These are phyloP conservation scores for Simalia tracyae DNA, from an alignment of 2,797 vertebrate species.

Conservation along the genomic window DNA sequence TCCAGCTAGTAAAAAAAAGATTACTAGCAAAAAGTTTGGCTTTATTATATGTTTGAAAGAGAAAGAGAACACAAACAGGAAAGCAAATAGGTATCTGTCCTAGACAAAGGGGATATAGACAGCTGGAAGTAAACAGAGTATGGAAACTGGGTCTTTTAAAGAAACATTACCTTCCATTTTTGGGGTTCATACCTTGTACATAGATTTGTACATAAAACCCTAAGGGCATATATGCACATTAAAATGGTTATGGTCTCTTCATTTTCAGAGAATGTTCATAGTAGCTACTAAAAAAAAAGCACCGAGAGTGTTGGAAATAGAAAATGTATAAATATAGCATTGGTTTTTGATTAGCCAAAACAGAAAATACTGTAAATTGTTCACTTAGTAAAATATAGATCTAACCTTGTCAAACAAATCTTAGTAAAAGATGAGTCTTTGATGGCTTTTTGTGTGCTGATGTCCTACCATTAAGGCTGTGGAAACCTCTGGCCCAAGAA, in stretches of 20 bases:
- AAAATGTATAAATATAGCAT: too few relatives aligned
- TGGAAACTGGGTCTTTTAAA: background rate
- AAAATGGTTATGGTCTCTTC: fast-evolving
- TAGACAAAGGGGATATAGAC: background rate
- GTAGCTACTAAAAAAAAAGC: background rate
- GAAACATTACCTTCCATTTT: background rate
- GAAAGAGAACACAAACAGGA: background rate
- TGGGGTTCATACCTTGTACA: background rate
- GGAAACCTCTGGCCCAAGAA: background rate
- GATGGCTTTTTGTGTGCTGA: background rate
- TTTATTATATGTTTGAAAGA: background rate
- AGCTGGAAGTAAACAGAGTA: background rate
- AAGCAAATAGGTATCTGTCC: background rate
- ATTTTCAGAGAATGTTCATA: background rate
- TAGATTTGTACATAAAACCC: background rate
- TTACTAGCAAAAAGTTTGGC: background rate
- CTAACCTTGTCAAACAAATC: background rate
- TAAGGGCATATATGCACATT: background rate
- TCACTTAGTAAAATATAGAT: background rate
- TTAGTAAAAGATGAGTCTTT: background rate
- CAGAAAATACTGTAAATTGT: background rate
- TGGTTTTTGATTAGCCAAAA: background rate
- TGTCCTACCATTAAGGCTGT: too few relatives aligned
- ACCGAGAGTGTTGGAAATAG: background rate
- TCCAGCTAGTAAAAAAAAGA: constrained; percentile 4